These are phyloP conservation scores for Holothuria leucospilota DNA, from an alignment of 53 echinoderm and acorn worm genomes.

Conservation along the genomic window DNA sequence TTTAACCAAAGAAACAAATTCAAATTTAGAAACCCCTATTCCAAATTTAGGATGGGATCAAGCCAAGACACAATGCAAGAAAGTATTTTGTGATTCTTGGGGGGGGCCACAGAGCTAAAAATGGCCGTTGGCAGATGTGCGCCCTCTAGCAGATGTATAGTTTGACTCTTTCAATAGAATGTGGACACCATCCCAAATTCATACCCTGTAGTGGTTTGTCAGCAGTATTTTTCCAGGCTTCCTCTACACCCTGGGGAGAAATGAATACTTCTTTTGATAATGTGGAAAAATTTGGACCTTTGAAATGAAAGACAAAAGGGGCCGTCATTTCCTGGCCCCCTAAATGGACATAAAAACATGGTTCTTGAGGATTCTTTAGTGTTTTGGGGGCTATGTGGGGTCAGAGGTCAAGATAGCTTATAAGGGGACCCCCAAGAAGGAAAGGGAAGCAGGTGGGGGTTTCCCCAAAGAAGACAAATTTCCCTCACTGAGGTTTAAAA, in stretches of 20 bases:
- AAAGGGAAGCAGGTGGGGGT: slow-evolving; percentile 64
- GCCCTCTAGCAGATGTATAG: slow-evolving; percentile 53
- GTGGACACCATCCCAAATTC: slow-evolving; percentile 77
- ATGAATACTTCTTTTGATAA: slow-evolving; percentile 83
- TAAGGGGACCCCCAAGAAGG: slow-evolving; percentile 76
- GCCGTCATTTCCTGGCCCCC: slow-evolving; percentile 64
- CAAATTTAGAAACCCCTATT: background rate
- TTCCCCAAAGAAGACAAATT: slow-evolving; percentile 77
- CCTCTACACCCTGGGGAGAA: slow-evolving; percentile 84
- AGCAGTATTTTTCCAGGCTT: slow-evolving; percentile 69
- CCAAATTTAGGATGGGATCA: slow-evolving; percentile 32
- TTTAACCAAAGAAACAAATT: slow-evolving; percentile 70
- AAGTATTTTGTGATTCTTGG: slow-evolving; percentile 87
- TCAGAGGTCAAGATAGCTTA: slow-evolving; percentile 78
- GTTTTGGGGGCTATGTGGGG: slow-evolving; percentile 86
- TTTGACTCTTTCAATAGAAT: slow-evolving; percentile 85
- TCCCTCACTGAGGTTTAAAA: slow-evolving; percentile 67
- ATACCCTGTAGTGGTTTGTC: slow-evolving; percentile 84
- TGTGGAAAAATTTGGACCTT: slow-evolving; percentile 81
- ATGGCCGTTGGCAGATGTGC: slow-evolving; percentile 83
- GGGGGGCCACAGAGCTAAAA: slow-evolving; percentile 76
- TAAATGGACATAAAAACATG: slow-evolving; percentile 88
- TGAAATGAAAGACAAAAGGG: slow-evolving; percentile 60
- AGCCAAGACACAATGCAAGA: slow-evolving; percentile 78
- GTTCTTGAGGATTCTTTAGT: slow-evolving; percentile 80